Base-by-base conservation (phyloP, 2,888 invertebrate species). In the Trissonchulus latispiculum region DNA sequence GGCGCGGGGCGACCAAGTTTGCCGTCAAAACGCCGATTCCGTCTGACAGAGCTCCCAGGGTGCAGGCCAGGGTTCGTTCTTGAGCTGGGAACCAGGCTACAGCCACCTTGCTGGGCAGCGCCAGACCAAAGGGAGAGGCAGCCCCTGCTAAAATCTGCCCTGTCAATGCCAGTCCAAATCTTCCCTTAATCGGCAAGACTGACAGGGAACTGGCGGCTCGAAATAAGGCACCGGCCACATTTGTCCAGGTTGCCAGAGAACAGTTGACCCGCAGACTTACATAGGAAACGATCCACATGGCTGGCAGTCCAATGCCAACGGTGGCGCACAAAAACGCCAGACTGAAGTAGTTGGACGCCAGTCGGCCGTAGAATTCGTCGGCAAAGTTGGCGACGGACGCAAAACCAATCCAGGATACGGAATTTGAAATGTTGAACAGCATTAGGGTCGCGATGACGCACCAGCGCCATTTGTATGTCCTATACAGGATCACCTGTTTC, bases 71-170 rank as follows among this genome's bases (percentile, higher is more conserved):
- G 2, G 84, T 82, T 62, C 85, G 76, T 77, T 84, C 82, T 32
- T 80, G 78, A 35, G 81, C 81, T 1, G 81, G 77, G 78, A 84
- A 85, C 85, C 84, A 84, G 35, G 81, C 74, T n/a, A 81, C 83
- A 1, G 83, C 82, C 35, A 85, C 80, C 79, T 85, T 86, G 18
- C 86, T 85, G 1, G 86, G 85, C 67, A 84, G 80, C 78, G 85
- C 85, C 83, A 87, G 82, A 68, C 85, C 81, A 79, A 86, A 86
- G 18, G 86, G 85, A 76, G 86, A 86, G 36, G 85, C 85, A 76
- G 83, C 79, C 32, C 85, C 85, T 33, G 86, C 84, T 18, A 86
- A 75, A 23, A 80, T 81, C 78, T 87, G 86, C 23, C 86, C 86
- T 35, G 77, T 76, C 68, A 84, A 75, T 1, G 78, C 79, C 31